Percentiles rank a stretch among this genome's conserved stretches.
These are phyloP conservation scores for Rhodophaea formosa DNA, from an alignment of 2,888 invertebrate species.

Conservation along the genomic window DNA sequence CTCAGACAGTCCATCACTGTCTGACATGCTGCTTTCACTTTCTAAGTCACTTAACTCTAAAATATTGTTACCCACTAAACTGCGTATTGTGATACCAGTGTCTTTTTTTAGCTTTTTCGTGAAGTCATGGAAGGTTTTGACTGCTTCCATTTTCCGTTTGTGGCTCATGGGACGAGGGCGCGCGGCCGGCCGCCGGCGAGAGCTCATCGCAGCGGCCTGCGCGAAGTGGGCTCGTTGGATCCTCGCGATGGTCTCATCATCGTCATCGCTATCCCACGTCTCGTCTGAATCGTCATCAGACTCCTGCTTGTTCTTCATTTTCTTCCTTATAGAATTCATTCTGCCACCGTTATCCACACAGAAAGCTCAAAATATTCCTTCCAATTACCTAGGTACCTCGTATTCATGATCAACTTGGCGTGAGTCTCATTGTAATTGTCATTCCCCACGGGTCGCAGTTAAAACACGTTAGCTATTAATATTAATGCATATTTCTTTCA, in stretches of 20 bases:
- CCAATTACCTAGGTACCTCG: constrained; percentile 30
- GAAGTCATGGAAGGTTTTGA: constrained; percentile 74
- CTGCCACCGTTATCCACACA: constrained; percentile 64
- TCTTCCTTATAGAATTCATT: constrained; percentile 52
- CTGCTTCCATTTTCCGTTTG: constrained; percentile 76
- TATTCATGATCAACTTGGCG: constrained; percentile 23
- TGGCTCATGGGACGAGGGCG: constrained; percentile 70
- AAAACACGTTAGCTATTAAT: constrained; percentile 22
- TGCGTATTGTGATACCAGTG: constrained; percentile 74
- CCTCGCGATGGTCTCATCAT: constrained; percentile 73
- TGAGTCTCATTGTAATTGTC: constrained; percentile 28
- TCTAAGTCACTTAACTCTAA: constrained; percentile 75
- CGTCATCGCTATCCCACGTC: constrained; percentile 69
- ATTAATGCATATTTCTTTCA: constrained; percentile 18
- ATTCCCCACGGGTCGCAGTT: constrained; percentile 25
- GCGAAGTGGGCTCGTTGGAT: constrained; percentile 75
- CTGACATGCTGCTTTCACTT: constrained; percentile 68
- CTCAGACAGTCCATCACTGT: constrained; percentile 76
- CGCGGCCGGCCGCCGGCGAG: constrained; percentile 58
- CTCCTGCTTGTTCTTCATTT: constrained; percentile 52
- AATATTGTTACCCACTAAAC: constrained; percentile 73
- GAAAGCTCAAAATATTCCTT: constrained; percentile 19
- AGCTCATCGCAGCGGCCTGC: constrained; percentile 69
- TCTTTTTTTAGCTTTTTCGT: constrained; percentile 78
- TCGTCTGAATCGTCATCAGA: constrained; percentile 64